Evolutionary conservation across 2,797 vertebrate genomes (phyloP), one percentile per base, ranked within the genome.

Genomic region (Dallia pectoralis): DNA sequence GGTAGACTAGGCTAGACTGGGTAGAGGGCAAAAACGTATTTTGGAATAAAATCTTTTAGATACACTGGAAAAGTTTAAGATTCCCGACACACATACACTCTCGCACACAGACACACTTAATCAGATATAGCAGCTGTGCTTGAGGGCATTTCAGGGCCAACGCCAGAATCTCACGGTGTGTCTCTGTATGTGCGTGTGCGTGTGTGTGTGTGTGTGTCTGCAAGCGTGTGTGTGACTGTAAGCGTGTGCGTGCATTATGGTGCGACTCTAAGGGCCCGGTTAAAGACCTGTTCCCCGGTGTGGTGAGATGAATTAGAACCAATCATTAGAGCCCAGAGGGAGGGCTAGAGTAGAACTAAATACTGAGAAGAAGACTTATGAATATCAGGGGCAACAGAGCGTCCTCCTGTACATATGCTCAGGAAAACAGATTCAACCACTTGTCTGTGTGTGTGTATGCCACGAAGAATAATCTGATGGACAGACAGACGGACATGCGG

Each of bases 111-210:
- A 63, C 27, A 63, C 25, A 29, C 62, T 15, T 14, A 29, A 15
- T 16, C 63, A 65, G 15, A 33, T 19, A 15, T 47, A 7, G 40
- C 15, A 48, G 48, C 16, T 5, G 3, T 51, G 44, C 67, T 49
- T 3, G 48, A 36, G 27, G 68, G 67, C 29, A 53, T 33, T 18
- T 53, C 12, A 5, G 19, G 29, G 15, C 36, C 36, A 48, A 22
- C 3, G 62, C 15, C 62, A 64, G 30, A 64, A 1, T 18, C 36
- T 25, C 19, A 19, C 5, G 51, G 47, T 69, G 49, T 56, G 69
- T 56, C 25, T 70, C 27, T 59, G 40, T 48, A 22, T 48, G 67
- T 27, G 44, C 29, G 66, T 68, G 66, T 49, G 66, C 48, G 66
- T 27, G 66, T 68, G 44, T 68, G 18, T 65, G 63, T 22, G 64